Percentiles rank a stretch among this genome's conserved stretches.
Conservation (phyloP, 2,888 invertebrate species). For the Fissipunctia ypsillon region DNA sequence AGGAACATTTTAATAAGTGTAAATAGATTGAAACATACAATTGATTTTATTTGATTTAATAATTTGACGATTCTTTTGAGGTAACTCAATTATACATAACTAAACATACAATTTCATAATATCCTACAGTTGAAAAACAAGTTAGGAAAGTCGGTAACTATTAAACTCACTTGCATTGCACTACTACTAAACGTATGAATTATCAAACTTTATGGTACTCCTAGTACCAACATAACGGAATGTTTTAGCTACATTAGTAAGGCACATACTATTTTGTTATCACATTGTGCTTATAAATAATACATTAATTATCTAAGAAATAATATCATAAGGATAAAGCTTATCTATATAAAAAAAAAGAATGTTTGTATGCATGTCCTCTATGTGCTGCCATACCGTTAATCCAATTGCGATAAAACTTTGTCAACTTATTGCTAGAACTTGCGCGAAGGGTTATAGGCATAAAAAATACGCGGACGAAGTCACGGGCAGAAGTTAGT, state of each 20-base stretch:
- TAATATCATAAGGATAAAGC: slow-evolving; percentile 32
- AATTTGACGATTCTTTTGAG: not conserved
- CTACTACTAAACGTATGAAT: slow-evolving; percentile 15
- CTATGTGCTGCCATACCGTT: too few species aligned
- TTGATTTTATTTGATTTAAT: not conserved
- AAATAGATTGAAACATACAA: slow-evolving; percentile 2
- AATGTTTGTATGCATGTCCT: too few species aligned
- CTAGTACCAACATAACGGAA: slow-evolving; percentile 60
- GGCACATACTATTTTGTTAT: slow-evolving; percentile 75
- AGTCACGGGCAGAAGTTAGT: too few species aligned
- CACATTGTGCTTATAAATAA: slow-evolving; percentile 75
- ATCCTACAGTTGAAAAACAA: not conserved
- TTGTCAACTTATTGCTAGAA: too few species aligned
- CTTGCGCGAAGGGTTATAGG: too few species aligned
- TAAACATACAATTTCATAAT: not conserved
- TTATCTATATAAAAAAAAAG: slow-evolving; percentile 4
- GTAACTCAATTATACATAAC: not conserved
- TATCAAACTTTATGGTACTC: slow-evolving; percentile 47
- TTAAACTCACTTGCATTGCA: slow-evolving; percentile 14
- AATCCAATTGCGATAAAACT: too few species aligned
- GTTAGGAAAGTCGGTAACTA: slow-evolving; percentile 28
- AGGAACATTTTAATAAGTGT: slow-evolving; percentile 1
- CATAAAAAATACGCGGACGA: too few species aligned
- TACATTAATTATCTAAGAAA: slow-evolving; percentile 37
- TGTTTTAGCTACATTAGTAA: slow-evolving; percentile 66